Evolutionary conservation across 2,888 invertebrate genomes (phyloP), one percentile per base, ranked within the genome.

Genomic region (Drosophila quinaria): DNA sequence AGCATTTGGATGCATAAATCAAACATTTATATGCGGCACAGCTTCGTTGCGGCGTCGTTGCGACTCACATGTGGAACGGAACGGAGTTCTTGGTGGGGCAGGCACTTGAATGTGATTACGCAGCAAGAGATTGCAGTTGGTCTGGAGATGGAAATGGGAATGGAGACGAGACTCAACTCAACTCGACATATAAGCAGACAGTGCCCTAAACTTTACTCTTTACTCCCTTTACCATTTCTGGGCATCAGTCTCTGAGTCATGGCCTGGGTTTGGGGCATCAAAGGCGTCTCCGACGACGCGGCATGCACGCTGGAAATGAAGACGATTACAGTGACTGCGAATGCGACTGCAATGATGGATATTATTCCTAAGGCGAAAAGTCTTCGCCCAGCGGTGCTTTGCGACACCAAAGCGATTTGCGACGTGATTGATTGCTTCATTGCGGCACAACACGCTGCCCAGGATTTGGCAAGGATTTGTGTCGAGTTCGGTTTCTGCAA

Each of bases 1-100:
- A 90, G 84, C 87, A 90, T 91, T 90, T 85, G 78, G 81, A 87
- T 79, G 80, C 91, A 91, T 91, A 91, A 91, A 91, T 90, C 90
- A 90, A 86, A 82, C 81, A 88, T 80, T 87, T 91, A 87, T 88
- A 89, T 84, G 81, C 87, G 87, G 90, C 83, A 72, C 88, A 87
- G 90, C 90, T 75, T 73, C 74, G 25, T 25, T 25, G 25, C 25
- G 80, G 74, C 86, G 78, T 78, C 81, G 89, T 78, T 84, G 68
- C 74, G 87, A 83, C 80, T 73, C 87, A 75, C 84, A 77, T 84
- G 78, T 81, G 81, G 74, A 71, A 66, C 62, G 42, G 37, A 60
- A 66, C 62, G 42, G 37, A 60, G 47, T 61, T 67, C 79, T 74
- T 70, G 80, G 55, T 62, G 74, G 60, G 61, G 75, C 80, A 52